Evolutionary conservation across 2,797 vertebrate species (phyloP), one percentile per base, ranked within the genome.

Genomic region (Sebastes minor): DNA sequence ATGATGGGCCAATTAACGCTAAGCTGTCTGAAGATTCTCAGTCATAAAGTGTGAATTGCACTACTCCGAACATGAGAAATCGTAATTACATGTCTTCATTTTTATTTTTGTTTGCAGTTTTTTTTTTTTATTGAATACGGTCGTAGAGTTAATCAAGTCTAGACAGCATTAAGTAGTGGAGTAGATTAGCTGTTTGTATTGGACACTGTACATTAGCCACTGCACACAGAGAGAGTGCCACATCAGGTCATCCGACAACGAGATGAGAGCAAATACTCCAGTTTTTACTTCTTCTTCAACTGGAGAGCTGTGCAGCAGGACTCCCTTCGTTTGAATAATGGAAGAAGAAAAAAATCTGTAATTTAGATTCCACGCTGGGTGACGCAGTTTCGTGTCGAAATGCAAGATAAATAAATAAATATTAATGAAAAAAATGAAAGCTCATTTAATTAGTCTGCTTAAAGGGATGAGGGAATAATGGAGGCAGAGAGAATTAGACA

Each of bases 371-470:
- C 66, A 56, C 35, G 22, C 64, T 60, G 49, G 81, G 64, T 65
- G 59, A 76, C 80, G 84, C 81, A 68, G 79, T 87, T 90, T 82
- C 13, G 30, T 84, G 65, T 62, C 81, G 62, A 88, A 90, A 86
- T 77, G 56, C 38, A 18, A 70, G 82, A 82, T 82, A 86, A 86
- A 90, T 90, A 85, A 84, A 82, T 88, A 81, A 88, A 90, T 90
- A 94, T 90, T 87, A 91, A 84, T 92, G 81, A 83, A 87, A 91
- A 91, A 92, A 93, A 91, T 66, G 70, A 92, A 90, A 84, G 75
- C 76, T 74, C 76, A 91, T 95, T 95, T 95, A 95, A 96, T 95
- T 95, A 95, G 91, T 85, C 89, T 86, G 92, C 93, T 95, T 94
- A 93, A 94, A 94, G 88, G 88, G 92, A 94, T 91, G 91, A 93